Conservation (phyloP, 2,797 vertebrate genomes). For the Momotus momota region DNA sequence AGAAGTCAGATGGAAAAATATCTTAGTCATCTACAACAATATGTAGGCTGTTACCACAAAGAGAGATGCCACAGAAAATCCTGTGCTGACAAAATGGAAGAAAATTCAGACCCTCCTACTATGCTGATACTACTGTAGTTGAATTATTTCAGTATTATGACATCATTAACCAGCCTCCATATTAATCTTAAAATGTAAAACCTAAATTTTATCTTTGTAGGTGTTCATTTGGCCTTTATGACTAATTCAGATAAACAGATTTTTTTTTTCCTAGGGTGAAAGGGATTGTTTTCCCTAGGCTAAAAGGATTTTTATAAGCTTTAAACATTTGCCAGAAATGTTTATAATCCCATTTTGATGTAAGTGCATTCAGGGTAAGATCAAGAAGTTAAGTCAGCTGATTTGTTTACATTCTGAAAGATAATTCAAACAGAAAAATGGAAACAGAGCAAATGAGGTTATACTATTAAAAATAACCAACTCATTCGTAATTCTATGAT, state of each 20-base stretch:
- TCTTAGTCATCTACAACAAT: neutral
- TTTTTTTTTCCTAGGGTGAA: neutral
- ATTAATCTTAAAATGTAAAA: neutral
- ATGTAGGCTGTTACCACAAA: neutral
- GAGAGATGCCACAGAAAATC: neutral
- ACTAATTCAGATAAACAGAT: neutral
- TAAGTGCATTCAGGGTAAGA: neutral
- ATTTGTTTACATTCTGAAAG: conserved; percentile 34
- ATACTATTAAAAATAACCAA: neutral
- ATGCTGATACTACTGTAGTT: neutral
- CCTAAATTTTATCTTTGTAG: neutral
- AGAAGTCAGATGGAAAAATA: conserved; percentile 22
- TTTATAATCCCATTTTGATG: conserved; percentile 30
- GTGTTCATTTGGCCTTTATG: neutral
- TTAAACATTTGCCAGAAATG: conserved; percentile 16
- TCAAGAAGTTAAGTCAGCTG: conserved; percentile 19
- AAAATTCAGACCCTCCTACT: neutral
- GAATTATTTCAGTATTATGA: neutral
- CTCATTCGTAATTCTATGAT: neutral
- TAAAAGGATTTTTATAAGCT: conserved; percentile 22
- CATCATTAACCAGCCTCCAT: neutral
- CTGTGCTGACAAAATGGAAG: neutral
- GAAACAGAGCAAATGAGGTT: conserved; percentile 31
- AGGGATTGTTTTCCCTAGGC: neutral
- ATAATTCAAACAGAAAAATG: conserved; percentile 19